Evolutionary conservation across 2,888 invertebrate species (phyloP), one percentile per base, ranked within the genome.

Genomic region (Dione juno): DNA sequence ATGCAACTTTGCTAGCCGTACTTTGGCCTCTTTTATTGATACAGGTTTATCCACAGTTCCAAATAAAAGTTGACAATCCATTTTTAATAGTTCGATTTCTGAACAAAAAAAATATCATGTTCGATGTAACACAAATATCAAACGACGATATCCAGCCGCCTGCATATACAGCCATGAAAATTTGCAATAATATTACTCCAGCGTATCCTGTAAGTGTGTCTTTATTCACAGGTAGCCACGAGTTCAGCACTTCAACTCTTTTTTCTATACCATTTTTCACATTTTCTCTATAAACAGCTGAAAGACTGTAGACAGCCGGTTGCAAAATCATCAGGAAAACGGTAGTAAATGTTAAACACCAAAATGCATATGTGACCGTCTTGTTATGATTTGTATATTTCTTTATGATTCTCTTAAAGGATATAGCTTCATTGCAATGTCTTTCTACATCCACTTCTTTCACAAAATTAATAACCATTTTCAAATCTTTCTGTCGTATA

Each of bases 271-370:
- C 45, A 45, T 10, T 45, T n/a, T 6, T 45, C 14, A 45, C 45
- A 45, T 45, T 45, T n/a, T 45, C 45, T n/a, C 45, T 45, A 45
- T 45, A n/a, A 45, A 45, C 45, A 45, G 14, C 45, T n/a, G 45
- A 45, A 6, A 45, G 45, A 45, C 45, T n/a, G n/a, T 45, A 45
- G 5, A 45, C 45, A 6, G n/a, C 45, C n/a, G 45, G 45, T 45
- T 45, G 45, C 5, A n/a, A n/a, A n/a, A n/a, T 6, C n/a, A 45
- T 3, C 5, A 45, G n/a, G n/a, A 45, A n/a, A 3, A 45, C n/a
- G 5, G 45, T 45, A 45, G 3, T 7, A 11, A 11, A 45, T 45
- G 45, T n/a, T 3, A 45, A 3, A 45, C 45, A 45, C 45, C 14
- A 14, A n/a, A 45, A 45, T 45, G n/a, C n/a, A n/a, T 45, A 45